Evolutionary conservation across 2,113 vertebrate species (phyloP).

Genomic region (Phrynocephalus versicolor): DNA sequence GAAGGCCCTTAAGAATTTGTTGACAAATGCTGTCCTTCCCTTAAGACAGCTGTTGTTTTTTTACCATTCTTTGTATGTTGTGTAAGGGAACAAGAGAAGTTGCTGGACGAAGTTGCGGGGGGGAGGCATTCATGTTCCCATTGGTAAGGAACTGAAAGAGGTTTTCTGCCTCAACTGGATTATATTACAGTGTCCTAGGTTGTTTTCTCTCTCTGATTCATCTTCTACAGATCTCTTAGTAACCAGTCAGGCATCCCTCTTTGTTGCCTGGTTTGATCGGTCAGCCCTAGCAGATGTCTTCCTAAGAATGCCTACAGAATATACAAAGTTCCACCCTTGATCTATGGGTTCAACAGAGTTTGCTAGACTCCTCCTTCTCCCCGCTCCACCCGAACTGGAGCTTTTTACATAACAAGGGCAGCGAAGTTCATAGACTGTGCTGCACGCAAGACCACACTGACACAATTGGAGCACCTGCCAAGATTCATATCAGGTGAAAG

Average conservation of each 20-base stretch:
- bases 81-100: background rate
- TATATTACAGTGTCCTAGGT: no score
- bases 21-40: background rate
- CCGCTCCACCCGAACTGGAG: background rate
- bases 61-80: background rate
- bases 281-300: no score
- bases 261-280: no score
- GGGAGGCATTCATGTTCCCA: background rate
- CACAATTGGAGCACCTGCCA: background rate
- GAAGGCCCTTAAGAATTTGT: background rate
- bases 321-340: background rate
- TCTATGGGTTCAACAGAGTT: background rate
- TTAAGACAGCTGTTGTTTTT: background rate
- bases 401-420: constrained; percentile 6
- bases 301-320: background rate
- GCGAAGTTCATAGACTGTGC: constrained; percentile 4
- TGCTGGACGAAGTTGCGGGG: background rate
- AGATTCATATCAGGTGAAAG: background rate
- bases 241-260: no score
- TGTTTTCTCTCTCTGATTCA: no score
- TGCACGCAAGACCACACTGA: background rate
- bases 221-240: no score
- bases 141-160: background rate
- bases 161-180: no score
- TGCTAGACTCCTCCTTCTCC: background rate